Percentiles rank a stretch among this genome's conserved stretches.
Evolutionary conservation across 2,113 vertebrate species (phyloP).

Genomic region (Ramphastos sulfuratus): DNA sequence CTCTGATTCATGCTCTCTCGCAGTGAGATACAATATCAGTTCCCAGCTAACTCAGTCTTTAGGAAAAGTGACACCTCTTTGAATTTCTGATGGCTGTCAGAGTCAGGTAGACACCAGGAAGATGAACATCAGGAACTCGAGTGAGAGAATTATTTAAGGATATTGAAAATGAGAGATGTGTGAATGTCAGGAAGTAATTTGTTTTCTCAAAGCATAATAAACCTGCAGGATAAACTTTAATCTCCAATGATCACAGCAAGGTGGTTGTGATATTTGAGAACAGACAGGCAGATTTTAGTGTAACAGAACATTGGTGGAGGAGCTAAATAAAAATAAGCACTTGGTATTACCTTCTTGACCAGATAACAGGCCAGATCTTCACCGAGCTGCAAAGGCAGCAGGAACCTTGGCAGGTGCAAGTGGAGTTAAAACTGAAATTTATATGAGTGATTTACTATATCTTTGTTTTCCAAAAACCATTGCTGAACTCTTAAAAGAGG

Average conservation of each 20-base stretch:
- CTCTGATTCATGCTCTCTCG: not conserved
- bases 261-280: not conserved
- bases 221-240: conserved; percentile 41
- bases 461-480: not conserved
- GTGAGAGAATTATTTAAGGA: conserved; percentile 16
- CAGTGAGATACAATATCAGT: not conserved
- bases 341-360: not conserved
- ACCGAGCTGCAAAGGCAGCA: not conserved
- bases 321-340: not conserved
- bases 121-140: not conserved
- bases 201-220: conserved; percentile 27
- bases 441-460: not conserved
- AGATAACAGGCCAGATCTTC: not conserved
- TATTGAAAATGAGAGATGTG: not conserved
- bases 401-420: not conserved
- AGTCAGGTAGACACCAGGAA: not conserved
- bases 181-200: conserved; percentile 31
- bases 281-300: not conserved
- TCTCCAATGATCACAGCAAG: conserved; percentile 13
- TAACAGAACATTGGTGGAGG: not conserved
- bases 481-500: not conserved
- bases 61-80: conserved; percentile 16
- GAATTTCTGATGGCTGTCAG: conserved; percentile 43
- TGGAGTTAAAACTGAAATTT: conserved; percentile 2
- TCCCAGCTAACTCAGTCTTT: not conserved